Base-by-base conservation (phyloP, 2,113 vertebrate genomes). In the Limnothrissa miodon region DNA sequence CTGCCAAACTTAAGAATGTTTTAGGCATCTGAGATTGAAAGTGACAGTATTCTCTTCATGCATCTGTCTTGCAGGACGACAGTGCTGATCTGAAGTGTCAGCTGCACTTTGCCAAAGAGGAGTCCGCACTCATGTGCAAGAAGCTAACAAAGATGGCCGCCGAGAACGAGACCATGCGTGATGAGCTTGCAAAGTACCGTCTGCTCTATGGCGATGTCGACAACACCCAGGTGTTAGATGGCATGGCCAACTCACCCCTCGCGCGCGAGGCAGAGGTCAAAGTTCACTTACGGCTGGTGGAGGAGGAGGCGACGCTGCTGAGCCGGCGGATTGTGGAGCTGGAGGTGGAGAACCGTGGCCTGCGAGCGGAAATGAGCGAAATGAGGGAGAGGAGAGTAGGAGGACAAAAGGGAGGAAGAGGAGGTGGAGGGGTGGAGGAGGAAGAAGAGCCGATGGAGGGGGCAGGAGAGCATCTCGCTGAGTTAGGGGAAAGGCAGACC, bases 51-150 rank as follows among this genome's bases (percentile, higher is more conserved):
- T 19, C 19, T 53, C 17, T 19, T 53, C 17, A 6, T 23, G 51
- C 23, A 23, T 56, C 42, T 42, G 1, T 45, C 74, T 10, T 42
- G 19, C 90, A 99, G 98, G 98, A 99, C 90, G 98, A 99, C 94
- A 97, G 93, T 0, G 93, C 96, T 0, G 98, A 99, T 88, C 93
- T 99, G 46, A 97, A 96, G 92, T 99, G 97, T 92, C 98, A 99
- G 88, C 94, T 99, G 83, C 96, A 99, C 91, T 99, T 99, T 81
- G 98, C 97, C 79, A 99, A 98, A 93, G 98, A 99, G 85, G 98
- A 99, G 90, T 97, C 97, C 0, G 93, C 97, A 29, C 95, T 99
- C 86, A 99, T 99, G 97, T 99, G 98, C 92, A 99, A 98, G 93
- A 99, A 99, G 93, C 96, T 99, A 88, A 96, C 97, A 81, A 98